Base-by-base conservation (phyloP, 2,113 vertebrate species). In the Oreochromis spilurus region DNA sequence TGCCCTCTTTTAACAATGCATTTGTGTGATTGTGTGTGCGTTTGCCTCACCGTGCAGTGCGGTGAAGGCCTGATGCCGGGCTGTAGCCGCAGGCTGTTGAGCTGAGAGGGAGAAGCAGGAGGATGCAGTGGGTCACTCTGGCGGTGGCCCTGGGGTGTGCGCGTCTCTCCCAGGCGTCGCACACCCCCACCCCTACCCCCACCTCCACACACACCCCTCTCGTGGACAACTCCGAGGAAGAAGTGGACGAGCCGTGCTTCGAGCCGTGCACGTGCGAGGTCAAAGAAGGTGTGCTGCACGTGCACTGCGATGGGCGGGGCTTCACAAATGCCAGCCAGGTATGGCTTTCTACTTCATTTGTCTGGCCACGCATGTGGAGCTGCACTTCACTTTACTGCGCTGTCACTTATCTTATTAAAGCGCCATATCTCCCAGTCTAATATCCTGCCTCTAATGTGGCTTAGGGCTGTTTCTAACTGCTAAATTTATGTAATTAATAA, bases 241-340 rank as follows among this genome's bases (percentile, higher is more conserved):
- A 99, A 95, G 97, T 98, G 88, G 98, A 99, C 52, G 98, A 99
- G 93, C 97, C 98, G 83, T 99, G 98, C 95, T 98, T 99, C 85
- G 98, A 99, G 94, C 98, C 98, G 53, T 99, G 98, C 96, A 98
- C 98, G 95, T 99, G 98, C 94, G 98, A 99, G 97, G 98, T 99
- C 93, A 99, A 98, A 94, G 98, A 99, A 94, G 98, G 98, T 87
- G 95, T 99, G 95, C 98, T 99, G 93, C 98, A 99, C 83, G 97
- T 99, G 96, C 97, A 99, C 96, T 99, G 98, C 40, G 98, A 99
- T 94, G 98, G 97, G 90, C 98, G 98, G 93, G 97, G 98, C 97
- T 99, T 99, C 98, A 99, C 98, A 95, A 99, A 99, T 94, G 97
- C 97, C 95, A 99, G 98, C 94, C 98, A 99, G 97, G 95, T 96